Percentiles rank a stretch among this genome's conserved stretches.
These are phyloP conservation scores for Aurelia sp. DNA, from an alignment of 30 jellyfish, hydroid and myxozoan genomes.

Conservation along the genomic window DNA sequence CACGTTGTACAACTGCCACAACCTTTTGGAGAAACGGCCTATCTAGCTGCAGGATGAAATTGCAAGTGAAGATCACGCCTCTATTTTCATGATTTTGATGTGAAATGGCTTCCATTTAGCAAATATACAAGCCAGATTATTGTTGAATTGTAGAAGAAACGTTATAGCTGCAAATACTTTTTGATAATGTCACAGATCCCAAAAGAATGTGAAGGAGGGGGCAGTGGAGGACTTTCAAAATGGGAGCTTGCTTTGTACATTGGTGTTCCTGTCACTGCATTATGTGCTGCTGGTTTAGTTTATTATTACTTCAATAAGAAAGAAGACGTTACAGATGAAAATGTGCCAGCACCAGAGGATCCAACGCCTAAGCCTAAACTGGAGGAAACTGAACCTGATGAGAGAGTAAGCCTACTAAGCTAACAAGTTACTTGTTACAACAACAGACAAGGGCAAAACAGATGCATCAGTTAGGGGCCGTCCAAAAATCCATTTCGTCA, in stretches of 20 bases:
- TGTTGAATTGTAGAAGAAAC: no score
- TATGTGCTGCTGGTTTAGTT: slow-evolving; percentile 90
- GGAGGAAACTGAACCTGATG: slow-evolving; percentile 22
- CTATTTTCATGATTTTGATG: neutral
- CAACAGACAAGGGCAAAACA: no score
- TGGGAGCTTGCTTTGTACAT: slow-evolving; percentile 91
- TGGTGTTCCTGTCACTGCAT: slow-evolving; percentile 95
- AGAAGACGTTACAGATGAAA: slow-evolving; percentile 15
- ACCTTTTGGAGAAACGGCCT: slow-evolving; percentile 7
- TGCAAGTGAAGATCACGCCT: no score
- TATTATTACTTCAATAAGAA: slow-evolving; percentile 34
- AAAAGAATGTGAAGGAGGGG: slow-evolving; percentile 44
- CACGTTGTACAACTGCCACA: slow-evolving; percentile 54
- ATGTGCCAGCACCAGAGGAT: neutral
- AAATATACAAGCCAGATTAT: no score
- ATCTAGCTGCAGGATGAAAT: neutral
- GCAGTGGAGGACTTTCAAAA: slow-evolving; percentile 60
- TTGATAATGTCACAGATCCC: slow-evolving; percentile 51
- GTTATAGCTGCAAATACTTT: no score
- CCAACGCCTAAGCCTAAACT: neutral
- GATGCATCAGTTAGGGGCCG: no score
- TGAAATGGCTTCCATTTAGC: slow-evolving; percentile 19
- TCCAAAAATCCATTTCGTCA: no score
- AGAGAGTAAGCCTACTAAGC: neutral
- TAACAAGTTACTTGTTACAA: no score